A percentile compares a stretch with the other conserved stretches of the same genome.
Conservation (phyloP, 2,113 vertebrate species). For the Oreamnos americanus region DNA sequence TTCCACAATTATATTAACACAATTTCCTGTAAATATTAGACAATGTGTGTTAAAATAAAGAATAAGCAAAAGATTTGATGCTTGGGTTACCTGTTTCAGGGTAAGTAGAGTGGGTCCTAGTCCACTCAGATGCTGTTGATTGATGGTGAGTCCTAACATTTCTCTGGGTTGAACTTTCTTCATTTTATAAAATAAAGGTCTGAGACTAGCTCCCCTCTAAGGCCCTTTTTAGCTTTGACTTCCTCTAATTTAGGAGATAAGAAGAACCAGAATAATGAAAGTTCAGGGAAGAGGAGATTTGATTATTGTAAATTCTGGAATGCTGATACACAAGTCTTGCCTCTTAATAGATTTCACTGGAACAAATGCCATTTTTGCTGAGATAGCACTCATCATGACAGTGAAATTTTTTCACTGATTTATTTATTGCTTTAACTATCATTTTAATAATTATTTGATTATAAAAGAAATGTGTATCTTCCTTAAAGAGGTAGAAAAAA, state of each 20-base stretch:
- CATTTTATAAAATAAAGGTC: slow-evolving; percentile 13
- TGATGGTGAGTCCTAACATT: not conserved
- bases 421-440: not conserved
- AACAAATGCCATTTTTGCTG: not conserved
- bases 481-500: not conserved
- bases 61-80: not conserved
- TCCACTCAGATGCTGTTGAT: not conserved
- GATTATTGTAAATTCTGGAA: not conserved
- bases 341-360: not conserved
- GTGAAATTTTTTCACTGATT: not conserved
- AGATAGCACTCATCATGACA: not conserved
- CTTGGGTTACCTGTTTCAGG: not conserved
- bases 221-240: not conserved
- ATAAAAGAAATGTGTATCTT: not conserved
- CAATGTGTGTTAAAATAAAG: not conserved
- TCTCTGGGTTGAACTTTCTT: not conserved
- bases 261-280: slow-evolving; percentile 11
- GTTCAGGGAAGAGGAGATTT: not conserved
- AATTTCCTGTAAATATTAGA: not conserved
- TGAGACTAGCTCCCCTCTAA: not conserved
- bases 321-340: not conserved
- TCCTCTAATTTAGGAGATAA: slow-evolving; percentile 11
- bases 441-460: not conserved
- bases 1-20: not conserved
- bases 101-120: not conserved